phyloP scores from a whole-genome alignment of 2,888 invertebrate species.

The Boloria euphrosyne region DNA sequence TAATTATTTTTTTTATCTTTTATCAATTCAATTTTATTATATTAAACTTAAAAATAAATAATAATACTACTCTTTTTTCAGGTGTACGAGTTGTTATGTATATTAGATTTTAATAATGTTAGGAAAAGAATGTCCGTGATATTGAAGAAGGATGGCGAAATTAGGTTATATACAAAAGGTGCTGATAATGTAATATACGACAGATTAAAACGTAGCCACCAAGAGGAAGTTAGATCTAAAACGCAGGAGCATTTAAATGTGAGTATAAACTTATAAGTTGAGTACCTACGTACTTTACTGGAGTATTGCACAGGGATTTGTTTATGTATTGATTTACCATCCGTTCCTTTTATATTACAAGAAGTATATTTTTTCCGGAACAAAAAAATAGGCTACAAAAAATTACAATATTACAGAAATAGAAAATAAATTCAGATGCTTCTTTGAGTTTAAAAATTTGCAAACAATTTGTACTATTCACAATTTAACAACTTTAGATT shows the following conservation, averaged over 20 bases:
- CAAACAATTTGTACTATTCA: no score
- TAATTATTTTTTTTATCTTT: background rate
- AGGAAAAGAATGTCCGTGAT: conserved; percentile 99
- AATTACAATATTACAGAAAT: no score
- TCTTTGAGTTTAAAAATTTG: no score
- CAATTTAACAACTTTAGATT: no score
- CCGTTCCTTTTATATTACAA: no score
- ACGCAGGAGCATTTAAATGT: conserved; percentile 98
- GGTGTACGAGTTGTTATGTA: conserved; percentile 97
- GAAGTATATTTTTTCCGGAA: no score
- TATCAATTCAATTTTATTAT: no score
- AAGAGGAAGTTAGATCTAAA: conserved; percentile 88
- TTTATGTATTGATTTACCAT: no score
- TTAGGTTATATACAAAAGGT: conserved; percentile 97
- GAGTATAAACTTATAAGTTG: conserved; percentile 55
- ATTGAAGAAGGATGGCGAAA: conserved; percentile 89
- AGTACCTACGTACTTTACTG: no score
- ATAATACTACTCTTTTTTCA: conserved; percentile 64
- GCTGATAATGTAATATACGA: conserved; percentile 99
- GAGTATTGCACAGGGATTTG: no score
- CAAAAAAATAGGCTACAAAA: no score
- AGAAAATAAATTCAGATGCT: no score
- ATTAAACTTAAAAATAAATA: conserved; percentile 6
- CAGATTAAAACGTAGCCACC: conserved; percentile 88
- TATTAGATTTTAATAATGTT: conserved; percentile 99